phyloP scores from a whole-genome alignment of 2,888 invertebrate species.

The Ophion ventricosus region DNA sequence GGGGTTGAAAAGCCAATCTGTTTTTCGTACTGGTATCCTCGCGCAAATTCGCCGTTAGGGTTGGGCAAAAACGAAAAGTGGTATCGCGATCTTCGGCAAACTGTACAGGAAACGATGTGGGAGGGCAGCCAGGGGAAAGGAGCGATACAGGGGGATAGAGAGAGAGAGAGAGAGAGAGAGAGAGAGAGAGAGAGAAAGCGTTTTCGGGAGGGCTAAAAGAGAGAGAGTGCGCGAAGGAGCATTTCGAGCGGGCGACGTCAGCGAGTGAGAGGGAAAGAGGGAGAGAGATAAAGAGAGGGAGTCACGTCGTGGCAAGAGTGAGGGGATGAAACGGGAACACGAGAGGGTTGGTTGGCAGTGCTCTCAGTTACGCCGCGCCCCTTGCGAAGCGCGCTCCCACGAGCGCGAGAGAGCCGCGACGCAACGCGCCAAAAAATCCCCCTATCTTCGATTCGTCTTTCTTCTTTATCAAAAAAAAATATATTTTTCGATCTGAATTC shows the following conservation, averaged over 20 bases:
- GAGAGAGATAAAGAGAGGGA: constrained; percentile 51
- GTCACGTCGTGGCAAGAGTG: constrained; percentile 54
- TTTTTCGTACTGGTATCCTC: background rate
- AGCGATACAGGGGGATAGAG: background rate
- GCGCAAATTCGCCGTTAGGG: background rate
- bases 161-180: background rate
- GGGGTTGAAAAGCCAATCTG: background rate
- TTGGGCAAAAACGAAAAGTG: background rate
- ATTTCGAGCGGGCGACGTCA: constrained; percentile 36
- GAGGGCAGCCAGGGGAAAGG: background rate
- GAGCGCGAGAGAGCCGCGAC: constrained; percentile 65
- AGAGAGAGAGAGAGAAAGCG: background rate
- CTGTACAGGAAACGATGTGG: background rate
- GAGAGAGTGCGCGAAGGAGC: constrained; percentile 45
- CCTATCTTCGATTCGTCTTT: constrained; percentile 21
- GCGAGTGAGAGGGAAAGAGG: constrained; percentile 38
- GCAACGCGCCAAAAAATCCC: constrained; percentile 38
- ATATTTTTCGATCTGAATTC: background rate
- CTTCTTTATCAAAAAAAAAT: background rate
- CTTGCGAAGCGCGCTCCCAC: constrained; percentile 81
- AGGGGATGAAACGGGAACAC: constrained; percentile 60
- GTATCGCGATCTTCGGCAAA: background rate
- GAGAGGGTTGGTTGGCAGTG: constrained; percentile 75
- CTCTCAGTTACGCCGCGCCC: constrained; percentile 83
- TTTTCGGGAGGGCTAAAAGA: constrained; percentile 10